phyloP scores from a whole-genome alignment of 2,888 invertebrate genomes.

The Drosophila greeni region DNA sequence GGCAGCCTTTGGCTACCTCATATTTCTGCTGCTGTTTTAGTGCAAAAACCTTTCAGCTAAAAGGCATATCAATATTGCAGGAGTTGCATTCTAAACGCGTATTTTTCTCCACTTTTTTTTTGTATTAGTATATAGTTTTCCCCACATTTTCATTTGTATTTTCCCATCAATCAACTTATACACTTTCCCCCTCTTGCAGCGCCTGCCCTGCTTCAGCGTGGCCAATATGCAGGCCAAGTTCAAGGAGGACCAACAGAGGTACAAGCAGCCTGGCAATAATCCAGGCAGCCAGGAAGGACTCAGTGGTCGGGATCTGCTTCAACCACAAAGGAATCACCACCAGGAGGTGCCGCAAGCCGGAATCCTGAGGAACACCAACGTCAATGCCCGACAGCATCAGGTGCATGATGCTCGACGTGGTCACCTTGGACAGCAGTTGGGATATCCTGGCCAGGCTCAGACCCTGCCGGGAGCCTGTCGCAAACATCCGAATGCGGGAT shows the following conservation, averaged over 20 bases:
- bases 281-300: slow-evolving; percentile 33
- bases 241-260: slow-evolving; percentile 68
- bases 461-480: slow-evolving; percentile 63
- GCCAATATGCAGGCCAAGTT: slow-evolving; percentile 72
- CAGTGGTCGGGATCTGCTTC: background rate
- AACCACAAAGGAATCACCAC: slow-evolving; percentile 16
- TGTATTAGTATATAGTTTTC: background rate
- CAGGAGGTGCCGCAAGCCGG: slow-evolving; percentile 14
- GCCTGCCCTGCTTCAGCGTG: slow-evolving; percentile 75
- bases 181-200: slow-evolving; percentile 48
- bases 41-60: slow-evolving; percentile 14
- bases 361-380: slow-evolving; percentile 35
- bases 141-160: background rate
- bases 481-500: slow-evolving; percentile 66
- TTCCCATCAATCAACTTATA: background rate
- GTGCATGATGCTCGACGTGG: slow-evolving; percentile 53
- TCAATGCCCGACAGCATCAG: slow-evolving; percentile 55
- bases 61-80: background rate
- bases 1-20: slow-evolving; percentile 9
- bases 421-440: background rate
- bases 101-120: too few species aligned
- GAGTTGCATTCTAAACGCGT: background rate
- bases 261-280: slow-evolving; percentile 53
- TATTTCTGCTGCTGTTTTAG: background rate
- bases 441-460: slow-evolving; percentile 41